Base-by-base conservation (phyloP, 1,140 invertebrate genomes). In the Neodiprion fabricii region DNA sequence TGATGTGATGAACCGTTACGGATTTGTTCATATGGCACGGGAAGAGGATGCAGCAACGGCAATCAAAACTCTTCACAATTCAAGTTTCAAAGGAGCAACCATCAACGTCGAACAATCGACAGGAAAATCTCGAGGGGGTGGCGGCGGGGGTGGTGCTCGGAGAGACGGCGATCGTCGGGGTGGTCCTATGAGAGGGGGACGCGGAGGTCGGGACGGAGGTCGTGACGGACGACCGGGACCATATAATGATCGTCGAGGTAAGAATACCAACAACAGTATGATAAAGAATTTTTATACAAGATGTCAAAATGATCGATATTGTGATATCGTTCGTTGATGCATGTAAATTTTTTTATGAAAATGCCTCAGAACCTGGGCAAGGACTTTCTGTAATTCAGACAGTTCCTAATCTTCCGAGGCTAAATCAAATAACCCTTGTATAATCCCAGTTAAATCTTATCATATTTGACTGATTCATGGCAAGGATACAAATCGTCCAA, bases 231-330 rank as follows among this genome's bases (percentile, higher is more conserved):
- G 87, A 83, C 87, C 87, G 77, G 86, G 86, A 84, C 87, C 87
- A 77, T 89, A 89, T 83, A 88, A 86, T 81, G 86, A 89, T 84
- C 86, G 87, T 82, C 85, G 87, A 87, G 86, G 87, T 87, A 61
- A 61, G 9, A 14, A 40, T 40, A 40, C 28, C 28, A 5, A 40
- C 28, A 40, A 40, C 28, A 40, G 2, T 40, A 40, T 40, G 28
- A 40, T 40, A 3, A 40, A 40, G 28, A 40, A 40, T 40, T 40
- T 40, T 40, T 5, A 40, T 40, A 40, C 28, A 40, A 40, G 2
- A 40, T 40, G 28, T 40, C 28, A 40, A 40, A 40, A 40, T 40
- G 28, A 40, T 40, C 28, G 28, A 40, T 40, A 40, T 40, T 40
- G 28, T 40, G 28, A 40, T 40, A 40, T 40, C 1, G 28, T 40